Evolutionary conservation across 2,888 invertebrate species (phyloP), one percentile per base, ranked within the genome.

Genomic region (Ormia ochracea): DNA sequence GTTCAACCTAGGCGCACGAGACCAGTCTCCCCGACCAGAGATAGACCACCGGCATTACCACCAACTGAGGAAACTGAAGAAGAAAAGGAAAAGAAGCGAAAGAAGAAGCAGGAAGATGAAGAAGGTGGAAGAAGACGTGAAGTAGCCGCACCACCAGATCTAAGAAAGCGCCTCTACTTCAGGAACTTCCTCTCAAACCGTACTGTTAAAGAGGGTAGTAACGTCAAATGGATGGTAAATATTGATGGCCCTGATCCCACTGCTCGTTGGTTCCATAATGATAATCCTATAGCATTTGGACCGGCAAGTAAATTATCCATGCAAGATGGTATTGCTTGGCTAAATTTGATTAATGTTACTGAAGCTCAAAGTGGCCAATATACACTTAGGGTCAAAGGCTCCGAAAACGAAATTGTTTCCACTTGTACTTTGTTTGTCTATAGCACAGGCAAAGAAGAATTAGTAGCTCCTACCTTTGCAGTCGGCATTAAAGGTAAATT

Each of bases 211-310:
- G 92, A 92, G 84, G 94, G 94, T 3, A 94, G 94, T 21, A 91
- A 93, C 81, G 93, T 96, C 10, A 94, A 95, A 88, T 90, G 96
- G 82, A 95, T 94, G 17, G 96, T 96, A 83, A 94, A 93, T 82
- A 93, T 96, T 17, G 91, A 95, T 63, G 94, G 95, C 1, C 92
- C 93, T 0, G 94, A 94, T 70, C 93, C 95, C 31, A 91, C 91
- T 31, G 91, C 95, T 3, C 92, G 93, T 59, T 96, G 96, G 96
- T 93, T 92, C 82, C 87, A 86, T 28, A 93, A 95, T 85, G 95
- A 94, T 1, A 89, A 91, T 56, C 87, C 91, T 17, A 86, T 94
- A 12, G 90, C 91, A 14, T 91, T 92, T 81, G 91, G 91, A 81
- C 90, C 92, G 33, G 93, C 92, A 82, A 93, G 92, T 84, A 91